These are phyloP conservation scores for Scaptomyza parva DNA, from an alignment of 2,888 invertebrate genomes.

Conservation along the genomic window DNA sequence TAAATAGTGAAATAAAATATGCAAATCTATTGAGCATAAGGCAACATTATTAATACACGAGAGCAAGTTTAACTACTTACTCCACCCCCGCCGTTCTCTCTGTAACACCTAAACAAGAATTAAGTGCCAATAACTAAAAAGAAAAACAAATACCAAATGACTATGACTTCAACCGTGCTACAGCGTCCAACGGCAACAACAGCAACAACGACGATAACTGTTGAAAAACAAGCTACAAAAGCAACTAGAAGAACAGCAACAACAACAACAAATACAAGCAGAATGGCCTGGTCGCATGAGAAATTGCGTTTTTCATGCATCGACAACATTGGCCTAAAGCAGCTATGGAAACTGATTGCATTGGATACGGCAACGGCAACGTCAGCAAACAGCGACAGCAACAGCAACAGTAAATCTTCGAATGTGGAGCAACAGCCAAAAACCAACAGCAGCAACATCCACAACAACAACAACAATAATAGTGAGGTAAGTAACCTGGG, in stretches of 20 bases:
- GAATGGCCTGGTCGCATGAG: constrained; percentile 85
- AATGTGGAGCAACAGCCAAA: constrained; percentile 58
- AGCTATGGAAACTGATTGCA: constrained; percentile 84
- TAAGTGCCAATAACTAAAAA: constrained; percentile 2
- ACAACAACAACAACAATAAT: constrained; percentile 60
- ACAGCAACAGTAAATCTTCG: constrained; percentile 35
- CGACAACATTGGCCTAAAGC: constrained; percentile 84
- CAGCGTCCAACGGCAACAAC: constrained; percentile 66
- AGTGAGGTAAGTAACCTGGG: constrained; percentile 72
- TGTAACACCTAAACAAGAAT: constrained; percentile 29
- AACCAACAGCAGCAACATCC: constrained; percentile 42
- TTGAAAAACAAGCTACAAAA: constrained; percentile 49
- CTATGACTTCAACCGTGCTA: constrained; percentile 85
- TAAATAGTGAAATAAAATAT: constrained; percentile 45
- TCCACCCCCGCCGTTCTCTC: constrained; percentile 59
- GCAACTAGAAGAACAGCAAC: constrained; percentile 30
- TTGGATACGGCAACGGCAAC: constrained; percentile 78
- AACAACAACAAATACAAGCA: constrained; percentile 50
- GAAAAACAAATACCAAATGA: constrained; percentile 45
- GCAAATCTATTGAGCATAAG: constrained; percentile 69
- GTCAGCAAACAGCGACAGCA: constrained; percentile 31
- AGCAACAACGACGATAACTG: constrained; percentile 24
- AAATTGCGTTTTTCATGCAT: constrained; percentile 84
- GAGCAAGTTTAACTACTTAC: constrained; percentile 9
- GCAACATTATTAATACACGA: constrained; percentile 16